Percentiles rank a stretch among this genome's conserved stretches.
Evolutionary conservation across 2,113 vertebrate species (phyloP).

Genomic region (Tragulus kanchil): DNA sequence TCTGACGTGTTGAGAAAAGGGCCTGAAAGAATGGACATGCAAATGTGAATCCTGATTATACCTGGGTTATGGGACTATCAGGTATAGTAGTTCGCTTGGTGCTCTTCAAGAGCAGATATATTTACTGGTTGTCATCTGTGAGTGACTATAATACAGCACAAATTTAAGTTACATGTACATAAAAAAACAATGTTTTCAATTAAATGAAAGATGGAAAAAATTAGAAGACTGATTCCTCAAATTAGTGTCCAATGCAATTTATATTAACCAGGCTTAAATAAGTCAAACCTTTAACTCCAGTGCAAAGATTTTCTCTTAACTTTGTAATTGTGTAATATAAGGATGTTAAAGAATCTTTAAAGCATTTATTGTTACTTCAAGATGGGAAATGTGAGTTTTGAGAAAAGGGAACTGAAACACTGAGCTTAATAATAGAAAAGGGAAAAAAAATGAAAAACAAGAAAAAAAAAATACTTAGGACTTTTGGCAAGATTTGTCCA

Average conservation of each 20-base stretch:
- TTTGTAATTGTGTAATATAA: neutral
- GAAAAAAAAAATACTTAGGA: neutral
- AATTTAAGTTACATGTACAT: neutral
- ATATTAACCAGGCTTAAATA: constrained; percentile 27
- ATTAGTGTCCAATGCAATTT: neutral
- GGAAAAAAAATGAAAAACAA: neutral
- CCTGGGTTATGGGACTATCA: neutral
- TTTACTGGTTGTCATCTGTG: neutral
- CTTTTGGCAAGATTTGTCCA: neutral
- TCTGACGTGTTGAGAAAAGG: neutral
- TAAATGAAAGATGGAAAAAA: constrained; percentile 33
- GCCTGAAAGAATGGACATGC: neutral
- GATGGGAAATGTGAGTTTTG: neutral
- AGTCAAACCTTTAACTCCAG: neutral
- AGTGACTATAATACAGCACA: neutral
- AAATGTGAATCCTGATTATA: neutral
- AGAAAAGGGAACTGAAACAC: neutral
- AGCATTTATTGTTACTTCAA: neutral
- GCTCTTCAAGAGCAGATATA: neutral
- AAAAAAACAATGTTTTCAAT: neutral
- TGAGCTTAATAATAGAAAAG: neutral
- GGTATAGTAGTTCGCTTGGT: neutral
- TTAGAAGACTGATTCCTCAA: neutral
- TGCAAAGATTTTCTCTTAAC: neutral
- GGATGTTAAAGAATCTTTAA: neutral